Conservation (phyloP, 2,113 vertebrate genomes). For the Hippocampus comes region DNA sequence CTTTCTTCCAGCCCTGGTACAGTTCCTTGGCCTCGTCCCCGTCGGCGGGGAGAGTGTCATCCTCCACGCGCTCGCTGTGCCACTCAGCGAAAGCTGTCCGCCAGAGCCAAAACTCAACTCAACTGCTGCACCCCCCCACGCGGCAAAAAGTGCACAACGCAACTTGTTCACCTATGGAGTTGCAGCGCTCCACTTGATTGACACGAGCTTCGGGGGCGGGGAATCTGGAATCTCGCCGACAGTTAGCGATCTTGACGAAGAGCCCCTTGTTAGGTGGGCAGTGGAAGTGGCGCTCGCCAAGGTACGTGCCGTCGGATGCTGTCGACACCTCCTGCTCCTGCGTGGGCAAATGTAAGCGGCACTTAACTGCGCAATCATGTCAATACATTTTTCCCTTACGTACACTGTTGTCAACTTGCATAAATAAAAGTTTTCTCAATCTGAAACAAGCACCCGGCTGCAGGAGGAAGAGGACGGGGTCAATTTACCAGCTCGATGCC, state of each 20-base stretch:
- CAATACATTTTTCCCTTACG: no score
- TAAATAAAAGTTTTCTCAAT: neutral
- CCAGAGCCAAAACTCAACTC: neutral
- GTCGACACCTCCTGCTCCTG: constrained; percentile 77
- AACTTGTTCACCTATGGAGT: constrained; percentile 73
- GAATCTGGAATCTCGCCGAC: constrained; percentile 79
- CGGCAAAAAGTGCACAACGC: neutral
- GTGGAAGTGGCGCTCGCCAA: constrained; percentile 72
- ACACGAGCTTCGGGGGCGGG: constrained; percentile 66
- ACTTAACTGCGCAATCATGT: no score
- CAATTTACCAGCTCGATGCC: constrained; percentile 76
- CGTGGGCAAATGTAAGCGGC: neutral
- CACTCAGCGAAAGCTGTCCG: constrained; percentile 76
- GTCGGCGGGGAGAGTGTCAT: constrained; percentile 67
- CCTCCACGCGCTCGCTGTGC: constrained; percentile 76
- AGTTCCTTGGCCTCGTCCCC: constrained; percentile 62
- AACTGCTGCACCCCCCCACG: neutral
- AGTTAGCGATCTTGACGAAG: constrained; percentile 77
- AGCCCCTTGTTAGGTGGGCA: constrained; percentile 78
- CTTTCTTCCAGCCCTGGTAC: constrained; percentile 78
- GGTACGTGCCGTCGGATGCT: constrained; percentile 77
- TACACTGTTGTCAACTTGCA: no score
- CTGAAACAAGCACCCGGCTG: neutral
- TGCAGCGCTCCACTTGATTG: constrained; percentile 80
- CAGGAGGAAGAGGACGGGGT: no score